Conservation (phyloP, 1,140 invertebrate species). For the Diachasmimorpha longicaudata region DNA sequence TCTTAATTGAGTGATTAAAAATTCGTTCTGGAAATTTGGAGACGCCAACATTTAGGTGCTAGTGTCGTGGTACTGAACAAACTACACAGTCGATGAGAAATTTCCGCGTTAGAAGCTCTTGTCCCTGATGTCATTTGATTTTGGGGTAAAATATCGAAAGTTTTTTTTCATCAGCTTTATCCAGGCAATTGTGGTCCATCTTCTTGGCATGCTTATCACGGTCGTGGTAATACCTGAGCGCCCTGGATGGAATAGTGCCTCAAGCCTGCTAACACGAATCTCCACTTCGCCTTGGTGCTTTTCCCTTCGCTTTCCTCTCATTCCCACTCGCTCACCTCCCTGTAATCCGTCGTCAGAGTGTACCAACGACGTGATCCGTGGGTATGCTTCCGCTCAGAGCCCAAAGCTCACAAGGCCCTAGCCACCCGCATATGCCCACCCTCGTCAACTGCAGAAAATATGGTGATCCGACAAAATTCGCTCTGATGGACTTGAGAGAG, state of each 20-base stretch:
- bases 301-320: background rate
- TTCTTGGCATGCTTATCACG: constrained; percentile 39
- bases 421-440: background rate
- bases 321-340: background rate
- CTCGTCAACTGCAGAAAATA: background rate
- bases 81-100: too few species aligned
- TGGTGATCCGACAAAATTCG: background rate
- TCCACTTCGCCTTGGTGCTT: constrained; percentile 39
- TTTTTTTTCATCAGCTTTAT: constrained; percentile 1
- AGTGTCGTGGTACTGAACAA: too few species aligned
- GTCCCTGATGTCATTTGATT: background rate
- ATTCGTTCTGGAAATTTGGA: too few species aligned
- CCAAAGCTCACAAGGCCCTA: background rate
- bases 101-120: too few species aligned
- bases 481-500: background rate
- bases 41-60: too few species aligned
- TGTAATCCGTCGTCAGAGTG: background rate
- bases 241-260: constrained; percentile 24
- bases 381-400: background rate
- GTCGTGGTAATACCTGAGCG: constrained; percentile 32
- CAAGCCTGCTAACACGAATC: constrained; percentile 38
- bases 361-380: background rate
- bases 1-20: too few species aligned
- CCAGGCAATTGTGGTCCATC: constrained; percentile 1
- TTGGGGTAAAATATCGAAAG: background rate